These are phyloP conservation scores for Trachelus stipa DNA, from an alignment of 2,888 invertebrate species.

Conservation along the genomic window DNA sequence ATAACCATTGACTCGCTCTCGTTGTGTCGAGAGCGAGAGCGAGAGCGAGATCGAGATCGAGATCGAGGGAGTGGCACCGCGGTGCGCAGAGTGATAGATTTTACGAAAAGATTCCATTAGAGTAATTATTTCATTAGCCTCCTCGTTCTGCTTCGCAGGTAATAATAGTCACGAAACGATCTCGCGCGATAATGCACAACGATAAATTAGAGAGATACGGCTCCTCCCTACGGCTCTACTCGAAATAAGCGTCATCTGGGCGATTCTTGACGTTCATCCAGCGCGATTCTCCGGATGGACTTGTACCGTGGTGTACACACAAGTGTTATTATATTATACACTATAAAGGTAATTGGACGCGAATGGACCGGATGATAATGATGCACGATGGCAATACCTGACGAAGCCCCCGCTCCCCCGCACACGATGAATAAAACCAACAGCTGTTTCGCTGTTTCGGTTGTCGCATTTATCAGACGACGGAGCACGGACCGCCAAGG, in stretches of 20 bases:
- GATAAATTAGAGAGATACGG: constrained; percentile 44
- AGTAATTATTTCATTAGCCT: constrained; percentile 51
- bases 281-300: too few relatives aligned
- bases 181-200: constrained; percentile 47
- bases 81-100: constrained; percentile 18
- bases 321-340: too few relatives aligned
- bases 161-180: constrained; percentile 49
- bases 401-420: constrained; percentile 15
- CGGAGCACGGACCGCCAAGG: too few relatives aligned
- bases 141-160: constrained; percentile 17
- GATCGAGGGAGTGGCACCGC: constrained; percentile 5
- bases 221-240: too few relatives aligned
- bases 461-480: background rate
- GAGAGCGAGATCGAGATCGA: constrained; percentile 1
- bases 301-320: too few relatives aligned
- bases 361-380: constrained; percentile 7
- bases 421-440: constrained; percentile 18
- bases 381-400: constrained; percentile 7
- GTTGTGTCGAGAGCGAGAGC: constrained; percentile 9
- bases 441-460: constrained; percentile 31
- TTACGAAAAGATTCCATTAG: constrained; percentile 53
- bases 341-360: too few relatives aligned
- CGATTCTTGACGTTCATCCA: background rate
- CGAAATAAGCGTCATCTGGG: constrained; percentile 31
- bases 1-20: constrained; percentile 53